Conservation (phyloP, 2,888 invertebrate species). For the Lasioglossum pauxillum region DNA sequence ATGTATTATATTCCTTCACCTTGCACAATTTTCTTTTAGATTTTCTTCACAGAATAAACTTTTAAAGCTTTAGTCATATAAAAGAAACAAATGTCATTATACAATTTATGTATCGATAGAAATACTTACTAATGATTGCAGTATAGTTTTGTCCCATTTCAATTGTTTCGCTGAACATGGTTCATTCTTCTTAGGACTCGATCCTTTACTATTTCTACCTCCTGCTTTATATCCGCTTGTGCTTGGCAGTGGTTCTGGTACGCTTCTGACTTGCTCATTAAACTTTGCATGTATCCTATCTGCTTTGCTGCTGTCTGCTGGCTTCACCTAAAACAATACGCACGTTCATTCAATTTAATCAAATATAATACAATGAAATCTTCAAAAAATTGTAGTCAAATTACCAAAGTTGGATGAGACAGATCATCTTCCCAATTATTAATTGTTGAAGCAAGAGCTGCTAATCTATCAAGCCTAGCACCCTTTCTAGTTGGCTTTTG, state of each 20-base stretch:
- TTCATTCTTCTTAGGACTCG: slow-evolving; percentile 48
- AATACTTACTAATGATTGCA: slow-evolving; percentile 89
- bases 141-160: slow-evolving; percentile 89
- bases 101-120: slow-evolving; percentile 2
- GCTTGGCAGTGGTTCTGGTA: slow-evolving; percentile 78
- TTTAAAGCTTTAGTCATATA: slow-evolving; percentile 59
- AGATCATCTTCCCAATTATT: slow-evolving; percentile 96
- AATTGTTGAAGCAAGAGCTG: slow-evolving; percentile 92
- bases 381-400: neutral
- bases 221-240: slow-evolving; percentile 75
- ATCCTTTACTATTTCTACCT: slow-evolving; percentile 59
- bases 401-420: slow-evolving; percentile 85
- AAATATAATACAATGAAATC: slow-evolving; percentile 25
- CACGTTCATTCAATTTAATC: neutral
- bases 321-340: slow-evolving; percentile 67
- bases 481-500: slow-evolving; percentile 74
- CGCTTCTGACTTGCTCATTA: slow-evolving; percentile 79
- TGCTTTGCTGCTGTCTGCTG: slow-evolving; percentile 74
- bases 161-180: slow-evolving; percentile 85
- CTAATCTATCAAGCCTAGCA: slow-evolving; percentile 88
- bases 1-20: neutral
- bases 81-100: slow-evolving; percentile 23
- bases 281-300: slow-evolving; percentile 79
- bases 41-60: slow-evolving; percentile 41
- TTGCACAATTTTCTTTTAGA: slow-evolving; percentile 9